Evolutionary conservation across 2,113 vertebrate species (phyloP).

Genomic region (Rynchops niger): DNA sequence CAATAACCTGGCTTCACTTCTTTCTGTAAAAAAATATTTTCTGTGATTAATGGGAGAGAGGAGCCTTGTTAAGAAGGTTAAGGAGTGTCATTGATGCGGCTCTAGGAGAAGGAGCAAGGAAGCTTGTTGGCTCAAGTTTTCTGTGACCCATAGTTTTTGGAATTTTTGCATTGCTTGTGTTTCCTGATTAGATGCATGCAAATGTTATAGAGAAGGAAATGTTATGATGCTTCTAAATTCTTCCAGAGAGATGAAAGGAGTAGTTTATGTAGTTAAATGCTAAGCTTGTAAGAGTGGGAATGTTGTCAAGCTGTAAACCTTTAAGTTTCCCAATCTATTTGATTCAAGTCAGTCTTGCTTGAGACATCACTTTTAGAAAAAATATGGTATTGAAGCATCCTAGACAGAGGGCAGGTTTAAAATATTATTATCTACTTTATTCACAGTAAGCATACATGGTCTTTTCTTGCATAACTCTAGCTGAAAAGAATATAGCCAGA

Average conservation of each 20-base stretch:
- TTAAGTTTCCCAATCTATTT: not conserved
- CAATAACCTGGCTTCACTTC: not conserved
- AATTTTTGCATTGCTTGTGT: not conserved
- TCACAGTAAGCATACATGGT: not conserved
- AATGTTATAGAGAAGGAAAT: not conserved
- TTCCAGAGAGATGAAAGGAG: not conserved
- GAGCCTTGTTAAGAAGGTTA: not conserved
- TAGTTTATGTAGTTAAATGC: not conserved
- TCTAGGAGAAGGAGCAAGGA: not conserved
- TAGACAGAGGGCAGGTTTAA: not conserved
- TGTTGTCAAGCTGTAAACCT: not conserved
- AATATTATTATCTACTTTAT: not conserved
- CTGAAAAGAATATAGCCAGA: not conserved
- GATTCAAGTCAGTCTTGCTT: not conserved
- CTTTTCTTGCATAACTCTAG: not conserved
- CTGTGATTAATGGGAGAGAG: not conserved
- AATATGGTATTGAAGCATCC: not conserved
- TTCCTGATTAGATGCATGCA: not conserved
- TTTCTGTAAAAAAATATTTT: not conserved
- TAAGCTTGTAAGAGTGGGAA: not conserved
- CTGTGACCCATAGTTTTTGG: not conserved
- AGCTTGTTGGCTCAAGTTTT: not conserved
- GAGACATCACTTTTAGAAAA: not conserved
- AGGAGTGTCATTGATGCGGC: not conserved
- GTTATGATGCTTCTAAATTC: not conserved